These are phyloP conservation scores for Paguma larvata DNA, from an alignment of 2,797 vertebrate species.

Conservation along the genomic window DNA sequence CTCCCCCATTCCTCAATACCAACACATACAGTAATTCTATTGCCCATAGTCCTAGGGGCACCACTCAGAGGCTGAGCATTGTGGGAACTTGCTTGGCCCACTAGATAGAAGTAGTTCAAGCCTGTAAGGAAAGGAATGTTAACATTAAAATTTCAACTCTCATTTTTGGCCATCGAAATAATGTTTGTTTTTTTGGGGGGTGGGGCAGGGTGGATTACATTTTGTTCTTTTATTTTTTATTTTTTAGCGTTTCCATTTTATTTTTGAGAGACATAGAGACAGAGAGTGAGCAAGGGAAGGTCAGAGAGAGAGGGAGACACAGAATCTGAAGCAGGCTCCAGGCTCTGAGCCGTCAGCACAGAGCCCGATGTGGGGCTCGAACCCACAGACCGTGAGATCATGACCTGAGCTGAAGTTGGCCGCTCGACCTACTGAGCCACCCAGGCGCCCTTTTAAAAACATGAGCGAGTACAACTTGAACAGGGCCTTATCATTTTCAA, in stretches of 20 bases:
- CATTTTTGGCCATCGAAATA: conserved; percentile 22
- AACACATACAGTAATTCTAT: background rate
- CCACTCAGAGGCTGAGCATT: background rate
- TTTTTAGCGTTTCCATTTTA: too few relatives aligned
- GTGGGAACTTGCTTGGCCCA: background rate
- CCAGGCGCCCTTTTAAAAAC: background rate
- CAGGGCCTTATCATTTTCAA: background rate
- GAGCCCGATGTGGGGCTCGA: too few relatives aligned
- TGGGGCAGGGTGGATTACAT: background rate
- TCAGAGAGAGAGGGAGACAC: too few relatives aligned
- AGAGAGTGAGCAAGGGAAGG: too few relatives aligned
- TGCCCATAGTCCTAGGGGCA: background rate
- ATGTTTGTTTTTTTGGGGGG: background rate
- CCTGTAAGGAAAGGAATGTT: conserved; percentile 35
- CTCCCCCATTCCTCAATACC: background rate
- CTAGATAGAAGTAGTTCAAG: background rate
- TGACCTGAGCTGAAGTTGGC: too few relatives aligned
- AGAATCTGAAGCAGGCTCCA: too few relatives aligned
- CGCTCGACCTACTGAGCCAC: too few relatives aligned
- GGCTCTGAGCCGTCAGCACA: too few relatives aligned
- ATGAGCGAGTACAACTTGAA: background rate
- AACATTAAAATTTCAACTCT: background rate
- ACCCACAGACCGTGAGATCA: too few relatives aligned
- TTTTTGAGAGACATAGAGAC: too few relatives aligned
- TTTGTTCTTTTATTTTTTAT: background rate